Evolutionary conservation across 2,113 vertebrate species (phyloP), one percentile per base, ranked within the genome.

Genomic region (Naja naja): DNA sequence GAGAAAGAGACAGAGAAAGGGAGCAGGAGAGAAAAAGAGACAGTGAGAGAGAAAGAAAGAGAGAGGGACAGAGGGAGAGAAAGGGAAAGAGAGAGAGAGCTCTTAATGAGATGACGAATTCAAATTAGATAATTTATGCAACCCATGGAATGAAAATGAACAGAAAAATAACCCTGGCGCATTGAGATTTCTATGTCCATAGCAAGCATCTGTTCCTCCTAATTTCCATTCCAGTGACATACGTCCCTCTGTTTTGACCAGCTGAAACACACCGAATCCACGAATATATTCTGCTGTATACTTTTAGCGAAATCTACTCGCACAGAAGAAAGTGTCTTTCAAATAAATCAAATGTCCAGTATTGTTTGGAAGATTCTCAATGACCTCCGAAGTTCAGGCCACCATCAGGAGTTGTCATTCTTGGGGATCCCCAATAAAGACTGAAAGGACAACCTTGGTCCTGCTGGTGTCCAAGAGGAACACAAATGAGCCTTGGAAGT

Each of bases 181-280:
- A 8, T 53, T 55, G 53, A 91, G n/a, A 39, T 60, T 90, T 53
- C 54, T 64, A 69, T 49, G 87, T 81, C 64, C 87, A 53, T 18
- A 52, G 54, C 53, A 91, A 91, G 85, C 87, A 89, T 43, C 90
- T 89, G 55, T 20, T 93, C 45, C 22, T 54, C 45, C 47, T 64
- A 43, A 88, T 81, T 86, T 43, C 45, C 54, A 89, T 86, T 93
- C 69, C 88, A 23, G 45, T 54, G 87, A 85, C 88, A 91, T 89
- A 53, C 89, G 87, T 60, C 87, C 89, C 87, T 91, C 52, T 52
- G 39, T 87, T 85, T 45, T 85, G 54, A 89, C 89, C 91, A 85
- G 55, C 87, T 86, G 85, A 93, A 91, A 86, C 7, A 58, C 34
- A 43, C 34, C 1, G 6, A 27, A 55, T 39, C 23, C 60, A 27